Base-by-base conservation (phyloP, 2,113 vertebrate genomes). In the Leptobrachium leishanense region DNA sequence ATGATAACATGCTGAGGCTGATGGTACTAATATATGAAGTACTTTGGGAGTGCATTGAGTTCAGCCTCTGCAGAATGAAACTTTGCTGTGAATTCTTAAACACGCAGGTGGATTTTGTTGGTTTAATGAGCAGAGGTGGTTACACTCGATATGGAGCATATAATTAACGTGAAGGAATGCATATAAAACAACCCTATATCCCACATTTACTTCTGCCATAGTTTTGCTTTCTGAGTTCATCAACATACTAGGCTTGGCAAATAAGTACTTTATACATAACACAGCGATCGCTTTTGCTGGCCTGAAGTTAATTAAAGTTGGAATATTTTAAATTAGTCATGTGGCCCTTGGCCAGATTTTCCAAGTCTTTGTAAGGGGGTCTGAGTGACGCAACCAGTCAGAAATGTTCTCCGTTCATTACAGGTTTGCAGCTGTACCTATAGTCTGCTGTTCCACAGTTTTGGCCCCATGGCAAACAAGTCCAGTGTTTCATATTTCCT, bases 281-380 rank as follows among this genome's bases (percentile, higher is more conserved):
- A 88, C 86, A 86, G 85, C 85, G 84, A 87, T 88, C 89, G 86
- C 89, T 87, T 90, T 77, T 64, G 69, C 0, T 0, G 85, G 88
- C 82, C 91, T 92, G 92, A 88, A 92, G 92, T 85, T 91, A 92
- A 93, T 92, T 92, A 92, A 91, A 93, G 85, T 86, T 91, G 87
- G 90, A 92, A 91, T 91, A 89, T 88, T 89, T 91, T 85, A 88
- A 87, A 92, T 90, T 89, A 90, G 89, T 84, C 86, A 87, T 85
- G 86, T 82, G 85, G 89, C 87, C 84, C 64, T 75, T 78, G 83
- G 88, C 89, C 91, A 91, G 87, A 86, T 90, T 89, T 87, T 31
- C 86, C 83, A 87, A 88, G 87, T 41, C 64, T 82, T 71, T 85
- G 82, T 82, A 89, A 85, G 84, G 73, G 87, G 68, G 44, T 55